These are phyloP conservation scores for Corvus hawaiiensis DNA, from an alignment of 2,113 vertebrate genomes.

Conservation along the genomic window DNA sequence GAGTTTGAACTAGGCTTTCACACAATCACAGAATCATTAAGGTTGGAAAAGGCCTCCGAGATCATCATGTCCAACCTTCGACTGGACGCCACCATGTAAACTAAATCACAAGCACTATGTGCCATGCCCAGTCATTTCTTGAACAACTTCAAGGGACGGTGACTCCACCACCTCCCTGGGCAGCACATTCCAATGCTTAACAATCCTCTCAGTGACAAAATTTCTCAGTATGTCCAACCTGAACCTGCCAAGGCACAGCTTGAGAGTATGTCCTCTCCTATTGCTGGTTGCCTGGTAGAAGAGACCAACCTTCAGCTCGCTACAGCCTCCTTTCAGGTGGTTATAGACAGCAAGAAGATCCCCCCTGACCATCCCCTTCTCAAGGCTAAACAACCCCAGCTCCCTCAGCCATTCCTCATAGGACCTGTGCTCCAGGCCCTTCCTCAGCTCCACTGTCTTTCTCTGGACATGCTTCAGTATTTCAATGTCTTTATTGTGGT, in stretches of 20 bases:
- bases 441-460: background rate
- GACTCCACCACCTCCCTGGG: background rate
- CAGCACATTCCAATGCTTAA: background rate
- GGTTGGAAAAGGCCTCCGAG: background rate
- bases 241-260: background rate
- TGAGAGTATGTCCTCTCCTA: background rate
- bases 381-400: background rate
- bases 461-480: background rate
- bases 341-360: background rate
- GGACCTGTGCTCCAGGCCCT: background rate
- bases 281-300: background rate
- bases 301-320: background rate
- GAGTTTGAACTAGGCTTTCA: background rate
- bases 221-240: background rate
- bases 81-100: background rate
- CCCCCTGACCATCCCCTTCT: background rate
- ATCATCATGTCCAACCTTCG: background rate
- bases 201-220: background rate
- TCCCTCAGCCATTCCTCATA: background rate
- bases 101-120: background rate
- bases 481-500: background rate
- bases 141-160: background rate
- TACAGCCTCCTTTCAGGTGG: background rate
- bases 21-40: background rate
- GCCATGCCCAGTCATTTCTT: fast-evolving